Conservation (phyloP, 2,888 invertebrate genomes). For the Steinernema carpocapsae region DNA sequence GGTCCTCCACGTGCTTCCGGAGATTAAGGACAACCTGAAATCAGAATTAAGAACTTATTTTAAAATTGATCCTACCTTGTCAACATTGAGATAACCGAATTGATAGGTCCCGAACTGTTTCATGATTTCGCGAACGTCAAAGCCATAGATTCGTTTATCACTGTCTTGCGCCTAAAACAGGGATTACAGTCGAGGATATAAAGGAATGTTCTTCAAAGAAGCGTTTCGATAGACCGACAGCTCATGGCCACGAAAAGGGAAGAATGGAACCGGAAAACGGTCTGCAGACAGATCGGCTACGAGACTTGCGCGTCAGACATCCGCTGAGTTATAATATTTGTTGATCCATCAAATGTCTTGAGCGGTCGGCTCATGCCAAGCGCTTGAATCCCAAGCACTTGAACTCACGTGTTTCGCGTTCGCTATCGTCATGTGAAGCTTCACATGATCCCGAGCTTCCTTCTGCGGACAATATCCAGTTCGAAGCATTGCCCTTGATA, state of each 20-base stretch:
- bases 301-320: neutral
- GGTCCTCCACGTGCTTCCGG: neutral
- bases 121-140: constrained; percentile 4
- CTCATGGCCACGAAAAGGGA: too few relatives aligned
- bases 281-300: neutral
- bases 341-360: too few relatives aligned
- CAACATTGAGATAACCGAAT: neutral
- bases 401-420: neutral
- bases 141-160: neutral
- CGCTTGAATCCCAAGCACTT: neutral
- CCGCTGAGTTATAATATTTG: too few relatives aligned
- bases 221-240: too few relatives aligned
- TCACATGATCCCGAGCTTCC: neutral
- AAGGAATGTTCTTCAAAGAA: too few relatives aligned
- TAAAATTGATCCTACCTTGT: neutral
- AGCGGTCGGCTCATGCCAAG: neutral
- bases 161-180: neutral
- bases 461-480: neutral
- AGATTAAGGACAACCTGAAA: constrained; percentile 23
- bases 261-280: neutral
- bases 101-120: constrained; percentile 12
- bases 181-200: too few relatives aligned
- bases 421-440: constrained; percentile 29
- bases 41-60: neutral
- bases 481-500: neutral